Conservation (phyloP, 1,140 invertebrate species). For the Pomacea maculata region DNA sequence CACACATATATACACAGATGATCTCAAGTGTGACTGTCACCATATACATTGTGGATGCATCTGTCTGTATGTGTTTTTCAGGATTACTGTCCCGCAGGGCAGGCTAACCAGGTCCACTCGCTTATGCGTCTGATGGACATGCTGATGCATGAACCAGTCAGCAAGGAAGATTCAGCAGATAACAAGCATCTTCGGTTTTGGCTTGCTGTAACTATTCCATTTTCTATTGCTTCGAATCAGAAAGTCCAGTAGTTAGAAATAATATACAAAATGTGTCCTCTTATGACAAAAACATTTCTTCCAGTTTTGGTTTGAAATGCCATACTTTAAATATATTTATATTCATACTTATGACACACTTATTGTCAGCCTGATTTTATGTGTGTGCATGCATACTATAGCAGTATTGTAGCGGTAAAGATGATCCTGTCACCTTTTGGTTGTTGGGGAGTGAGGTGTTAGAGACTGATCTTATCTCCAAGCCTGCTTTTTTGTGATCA, state of each 20-base stretch:
- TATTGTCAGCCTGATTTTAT: background rate
- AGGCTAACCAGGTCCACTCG: conserved; percentile 58
- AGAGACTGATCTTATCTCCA: background rate
- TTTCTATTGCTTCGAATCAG: too few relatives aligned
- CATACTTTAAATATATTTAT: too few relatives aligned
- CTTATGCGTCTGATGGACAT: conserved; percentile 64
- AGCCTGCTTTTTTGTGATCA: background rate
- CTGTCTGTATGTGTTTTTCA: conserved; percentile 30
- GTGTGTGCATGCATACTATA: background rate
- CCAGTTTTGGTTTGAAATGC: background rate
- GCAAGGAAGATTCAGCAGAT: conserved; percentile 53
- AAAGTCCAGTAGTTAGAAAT: too few relatives aligned
- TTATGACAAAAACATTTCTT: background rate
- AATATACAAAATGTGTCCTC: background rate
- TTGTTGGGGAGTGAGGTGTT: background rate
- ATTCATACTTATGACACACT: background rate
- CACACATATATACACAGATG: background rate
- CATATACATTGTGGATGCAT: too few relatives aligned
- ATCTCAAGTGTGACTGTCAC: too few relatives aligned
- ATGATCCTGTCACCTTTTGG: background rate
- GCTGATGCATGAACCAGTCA: conserved; percentile 57
- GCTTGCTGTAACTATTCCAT: conserved; percentile 49
- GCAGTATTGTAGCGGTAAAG: too few relatives aligned
- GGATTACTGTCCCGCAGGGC: conserved; percentile 62
- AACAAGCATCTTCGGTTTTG: conserved; percentile 61